A percentile compares a stretch with the other conserved stretches of the same genome.
Evolutionary conservation across 2,797 vertebrate genomes (phyloP).

Genomic region (Luscinia luscinia): DNA sequence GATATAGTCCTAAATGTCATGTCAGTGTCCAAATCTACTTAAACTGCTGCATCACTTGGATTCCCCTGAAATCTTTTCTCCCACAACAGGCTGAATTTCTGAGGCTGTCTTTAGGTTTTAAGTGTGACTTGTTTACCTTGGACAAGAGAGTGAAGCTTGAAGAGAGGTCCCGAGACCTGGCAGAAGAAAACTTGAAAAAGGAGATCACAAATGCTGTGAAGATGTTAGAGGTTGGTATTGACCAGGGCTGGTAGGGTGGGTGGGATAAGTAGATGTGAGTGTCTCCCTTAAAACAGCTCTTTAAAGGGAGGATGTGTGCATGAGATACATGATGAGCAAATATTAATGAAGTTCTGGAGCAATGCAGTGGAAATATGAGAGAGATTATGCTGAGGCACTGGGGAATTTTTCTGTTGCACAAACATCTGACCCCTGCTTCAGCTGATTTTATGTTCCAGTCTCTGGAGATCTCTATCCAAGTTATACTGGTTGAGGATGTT

Average conservation of each 20-base stretch:
- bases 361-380: not conserved
- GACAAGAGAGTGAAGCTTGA: slow-evolving; percentile 95
- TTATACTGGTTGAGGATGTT: not conserved
- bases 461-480: not conserved
- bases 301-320: not conserved
- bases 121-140: slow-evolving; percentile 97
- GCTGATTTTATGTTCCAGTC: not conserved
- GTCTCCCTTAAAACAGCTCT: not conserved
- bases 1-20: not conserved
- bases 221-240: slow-evolving; percentile 85
- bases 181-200: slow-evolving; percentile 92
- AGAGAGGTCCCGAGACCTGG: slow-evolving; percentile 92
- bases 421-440: not conserved
- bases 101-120: slow-evolving; percentile 92
- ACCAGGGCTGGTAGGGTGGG: not conserved
- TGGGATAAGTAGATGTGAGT: fast-evolving
- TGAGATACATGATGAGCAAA: not conserved
- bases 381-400: not conserved
- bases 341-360: not conserved
- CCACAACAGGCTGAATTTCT: slow-evolving; percentile 90
- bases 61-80: not conserved
- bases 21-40: not conserved
- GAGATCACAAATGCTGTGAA: slow-evolving; percentile 91
- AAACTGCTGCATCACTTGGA: not conserved
- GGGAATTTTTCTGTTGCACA: not conserved